Conservation (phyloP, 37 sponge, comb jelly and placozoan species). For the Halisarca cf. caerulea region DNA sequence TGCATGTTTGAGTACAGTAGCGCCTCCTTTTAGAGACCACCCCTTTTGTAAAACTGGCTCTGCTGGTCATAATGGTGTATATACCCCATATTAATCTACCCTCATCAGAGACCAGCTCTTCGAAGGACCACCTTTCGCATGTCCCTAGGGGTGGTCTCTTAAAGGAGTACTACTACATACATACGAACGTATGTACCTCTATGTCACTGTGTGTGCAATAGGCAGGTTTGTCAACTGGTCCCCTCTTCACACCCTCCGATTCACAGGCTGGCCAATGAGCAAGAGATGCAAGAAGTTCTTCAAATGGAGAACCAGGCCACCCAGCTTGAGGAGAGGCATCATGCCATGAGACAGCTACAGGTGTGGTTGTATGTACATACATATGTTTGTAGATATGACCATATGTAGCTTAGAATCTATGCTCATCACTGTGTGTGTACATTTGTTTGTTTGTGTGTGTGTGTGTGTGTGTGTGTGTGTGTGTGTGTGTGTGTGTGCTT, state of each 20-base stretch:
- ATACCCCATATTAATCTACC: too few species aligned
- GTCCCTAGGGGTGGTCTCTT: too few species aligned
- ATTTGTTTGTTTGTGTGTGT: neutral
- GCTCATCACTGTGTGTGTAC: neutral
- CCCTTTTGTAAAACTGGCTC: too few species aligned
- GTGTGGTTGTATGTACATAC: neutral
- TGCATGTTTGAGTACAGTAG: too few species aligned
- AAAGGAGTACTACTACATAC: too few species aligned
- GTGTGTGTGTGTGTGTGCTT: neutral
- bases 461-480: neutral
- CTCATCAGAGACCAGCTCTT: too few species aligned
- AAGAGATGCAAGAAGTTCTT: constrained; percentile 4
- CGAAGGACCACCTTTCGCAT: too few species aligned
- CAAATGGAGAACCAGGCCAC: constrained; percentile 14
- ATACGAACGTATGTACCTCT: too few species aligned
- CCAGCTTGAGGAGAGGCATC: constrained; percentile 20
- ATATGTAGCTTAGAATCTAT: neutral
- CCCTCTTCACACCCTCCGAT: neutral
- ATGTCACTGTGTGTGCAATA: too few species aligned
- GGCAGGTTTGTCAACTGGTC: neutral
- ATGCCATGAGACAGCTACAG: constrained; percentile 23
- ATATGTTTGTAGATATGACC: neutral
- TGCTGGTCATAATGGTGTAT: too few species aligned
- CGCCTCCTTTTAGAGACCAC: too few species aligned
- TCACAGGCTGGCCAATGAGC: neutral